These are phyloP conservation scores for Leptarthrus brevirostris DNA, from an alignment of 2,888 invertebrate genomes.

Conservation along the genomic window DNA sequence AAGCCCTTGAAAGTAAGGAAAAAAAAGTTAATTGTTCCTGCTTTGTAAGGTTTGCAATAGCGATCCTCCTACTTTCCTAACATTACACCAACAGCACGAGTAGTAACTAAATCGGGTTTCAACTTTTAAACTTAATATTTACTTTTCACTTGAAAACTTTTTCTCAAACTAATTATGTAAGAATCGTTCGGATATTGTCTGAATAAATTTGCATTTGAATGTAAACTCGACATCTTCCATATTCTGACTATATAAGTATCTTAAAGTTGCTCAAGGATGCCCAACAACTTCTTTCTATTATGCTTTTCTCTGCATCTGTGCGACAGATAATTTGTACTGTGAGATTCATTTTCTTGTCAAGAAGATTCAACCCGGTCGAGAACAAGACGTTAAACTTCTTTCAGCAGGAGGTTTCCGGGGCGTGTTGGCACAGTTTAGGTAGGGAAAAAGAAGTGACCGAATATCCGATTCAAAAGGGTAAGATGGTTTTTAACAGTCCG, in stretches of 20 bases:
- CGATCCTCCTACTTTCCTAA: no score
- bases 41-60: no score
- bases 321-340: conserved; percentile 18
- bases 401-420: not conserved
- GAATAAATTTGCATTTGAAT: conserved; percentile 43
- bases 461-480: conserved; percentile 32
- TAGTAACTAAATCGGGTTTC: not conserved
- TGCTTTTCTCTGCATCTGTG: conserved; percentile 10
- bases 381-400: not conserved
- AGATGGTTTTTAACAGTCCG: not conserved
- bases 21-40: no score
- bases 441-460: not conserved
- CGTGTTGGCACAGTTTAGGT: not conserved
- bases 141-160: conserved; percentile 7
- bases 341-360: not conserved
- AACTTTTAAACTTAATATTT: conserved; percentile 28
- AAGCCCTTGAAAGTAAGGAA: no score
- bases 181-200: not conserved
- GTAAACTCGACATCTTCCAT: conserved; percentile 5
- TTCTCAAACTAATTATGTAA: conserved; percentile 13
- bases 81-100: no score
- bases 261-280: conserved; percentile 3
- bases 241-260: not conserved
- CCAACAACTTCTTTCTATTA: conserved; percentile 14
- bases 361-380: not conserved